Percentiles rank a stretch among this genome's conserved stretches.
These are phyloP conservation scores for Morelia viridis DNA, from an alignment of 2,797 vertebrate species.

Conservation along the genomic window DNA sequence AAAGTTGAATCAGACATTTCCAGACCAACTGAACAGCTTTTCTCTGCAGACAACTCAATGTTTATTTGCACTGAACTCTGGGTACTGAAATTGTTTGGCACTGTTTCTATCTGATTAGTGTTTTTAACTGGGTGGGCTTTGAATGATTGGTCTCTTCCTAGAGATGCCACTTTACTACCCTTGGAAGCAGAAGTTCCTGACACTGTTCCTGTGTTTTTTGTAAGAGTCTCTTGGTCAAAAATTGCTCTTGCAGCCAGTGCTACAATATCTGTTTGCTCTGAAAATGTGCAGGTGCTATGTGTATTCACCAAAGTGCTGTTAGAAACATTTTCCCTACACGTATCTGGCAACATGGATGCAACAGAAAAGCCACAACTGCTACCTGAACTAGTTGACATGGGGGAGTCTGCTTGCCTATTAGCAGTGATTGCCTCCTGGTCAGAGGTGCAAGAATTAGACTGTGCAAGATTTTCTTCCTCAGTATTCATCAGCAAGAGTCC, in stretches of 20 bases:
- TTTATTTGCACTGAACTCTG: constrained; percentile 68
- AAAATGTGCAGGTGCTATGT: constrained; percentile 86
- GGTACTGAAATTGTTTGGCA: constrained; percentile 73
- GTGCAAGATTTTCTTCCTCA: constrained; percentile 68
- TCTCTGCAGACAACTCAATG: constrained; percentile 77
- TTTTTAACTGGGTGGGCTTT: constrained; percentile 71
- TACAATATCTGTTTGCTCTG: constrained; percentile 93
- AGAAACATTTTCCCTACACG: constrained; percentile 77
- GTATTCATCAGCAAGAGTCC: constrained; percentile 72
- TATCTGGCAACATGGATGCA: constrained; percentile 92
- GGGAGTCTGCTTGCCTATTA: constrained; percentile 87
- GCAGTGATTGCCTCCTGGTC: constrained; percentile 81
- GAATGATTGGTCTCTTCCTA: constrained; percentile 82
- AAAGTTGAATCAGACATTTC: constrained; percentile 75
- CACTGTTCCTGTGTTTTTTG: constrained; percentile 66
- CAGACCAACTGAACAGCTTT: constrained; percentile 75
- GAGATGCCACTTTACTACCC: constrained; percentile 62
- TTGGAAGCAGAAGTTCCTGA: constrained; percentile 66
- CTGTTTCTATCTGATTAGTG: constrained; percentile 71
- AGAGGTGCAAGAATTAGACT: constrained; percentile 82
- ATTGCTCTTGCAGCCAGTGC: constrained; percentile 89
- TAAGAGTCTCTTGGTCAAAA: constrained; percentile 89
- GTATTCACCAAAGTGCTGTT: constrained; percentile 77
- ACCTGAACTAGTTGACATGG: constrained; percentile 83
- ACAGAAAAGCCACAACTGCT: constrained; percentile 92